phyloP scores from a whole-genome alignment of 2,888 invertebrate species.

The Apotomis betuletana region DNA sequence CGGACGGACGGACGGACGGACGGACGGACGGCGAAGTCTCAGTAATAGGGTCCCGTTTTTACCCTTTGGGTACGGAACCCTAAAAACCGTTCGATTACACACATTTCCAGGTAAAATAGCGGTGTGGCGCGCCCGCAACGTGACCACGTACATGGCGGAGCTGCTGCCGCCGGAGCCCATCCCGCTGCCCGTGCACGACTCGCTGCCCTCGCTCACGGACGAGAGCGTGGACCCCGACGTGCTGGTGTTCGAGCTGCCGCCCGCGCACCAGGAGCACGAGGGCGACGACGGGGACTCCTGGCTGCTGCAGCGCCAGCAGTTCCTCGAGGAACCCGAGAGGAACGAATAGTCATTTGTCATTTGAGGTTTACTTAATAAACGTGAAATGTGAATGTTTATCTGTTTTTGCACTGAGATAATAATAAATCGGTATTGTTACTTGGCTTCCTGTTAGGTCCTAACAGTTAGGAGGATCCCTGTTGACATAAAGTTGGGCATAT shows the following conservation, averaged over 20 bases:
- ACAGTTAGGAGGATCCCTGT: no score
- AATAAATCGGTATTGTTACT: no score
- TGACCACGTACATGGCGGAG: conserved; percentile 87
- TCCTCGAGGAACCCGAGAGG: conserved; percentile 69
- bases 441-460: no score
- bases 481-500: no score
- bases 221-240: conserved; percentile 69
- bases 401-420: no score
- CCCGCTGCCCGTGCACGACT: conserved; percentile 86
- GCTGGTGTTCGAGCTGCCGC: conserved; percentile 71
- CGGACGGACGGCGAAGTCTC: no score
- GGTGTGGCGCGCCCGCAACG: conserved; percentile 87
- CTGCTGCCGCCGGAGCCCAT: conserved; percentile 88
- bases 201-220: conserved; percentile 80
- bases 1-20: no score
- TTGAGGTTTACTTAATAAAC: background rate
- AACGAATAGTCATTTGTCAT: conserved; percentile 46
- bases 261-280: conserved; percentile 66
- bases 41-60: no score
- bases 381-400: background rate
- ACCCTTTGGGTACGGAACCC: no score
- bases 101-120: conserved; percentile 72
- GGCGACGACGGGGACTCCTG: conserved; percentile 74
- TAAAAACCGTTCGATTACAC: background rate
- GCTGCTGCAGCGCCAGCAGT: conserved; percentile 73